These are phyloP conservation scores for Chelonoidis abingdonii DNA, from an alignment of 2,113 vertebrate species.

Conservation along the genomic window DNA sequence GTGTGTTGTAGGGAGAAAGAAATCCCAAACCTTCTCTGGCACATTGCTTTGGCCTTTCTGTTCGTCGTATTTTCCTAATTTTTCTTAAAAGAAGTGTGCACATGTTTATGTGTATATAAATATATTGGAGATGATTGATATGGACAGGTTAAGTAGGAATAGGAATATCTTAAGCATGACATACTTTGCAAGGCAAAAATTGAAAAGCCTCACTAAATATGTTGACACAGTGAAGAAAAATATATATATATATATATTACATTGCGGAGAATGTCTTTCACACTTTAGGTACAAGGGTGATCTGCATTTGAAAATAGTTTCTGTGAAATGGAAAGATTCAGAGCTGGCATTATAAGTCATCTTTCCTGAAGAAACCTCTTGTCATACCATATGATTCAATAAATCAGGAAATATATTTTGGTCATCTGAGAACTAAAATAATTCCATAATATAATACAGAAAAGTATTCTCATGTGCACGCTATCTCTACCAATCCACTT, in stretches of 20 bases:
- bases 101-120: background rate
- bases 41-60: background rate
- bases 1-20: background rate
- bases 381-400: background rate
- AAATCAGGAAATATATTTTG: background rate
- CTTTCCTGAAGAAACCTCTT: background rate
- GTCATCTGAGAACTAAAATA: background rate
- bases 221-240: background rate
- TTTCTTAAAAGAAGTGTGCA: background rate
- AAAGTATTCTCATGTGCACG: background rate
- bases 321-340: background rate
- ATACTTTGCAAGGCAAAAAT: background rate
- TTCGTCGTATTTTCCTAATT: background rate
- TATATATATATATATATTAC: background rate
- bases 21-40: background rate
- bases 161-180: background rate
- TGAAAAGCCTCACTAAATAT: background rate
- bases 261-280: background rate
- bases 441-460: background rate
- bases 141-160: background rate
- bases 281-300: background rate
- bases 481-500: background rate
- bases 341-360: background rate
- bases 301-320: background rate
- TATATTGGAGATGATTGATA: background rate